These are phyloP conservation scores for Drosophila fulvimacula DNA, from an alignment of 2,888 invertebrate species.

Conservation along the genomic window DNA sequence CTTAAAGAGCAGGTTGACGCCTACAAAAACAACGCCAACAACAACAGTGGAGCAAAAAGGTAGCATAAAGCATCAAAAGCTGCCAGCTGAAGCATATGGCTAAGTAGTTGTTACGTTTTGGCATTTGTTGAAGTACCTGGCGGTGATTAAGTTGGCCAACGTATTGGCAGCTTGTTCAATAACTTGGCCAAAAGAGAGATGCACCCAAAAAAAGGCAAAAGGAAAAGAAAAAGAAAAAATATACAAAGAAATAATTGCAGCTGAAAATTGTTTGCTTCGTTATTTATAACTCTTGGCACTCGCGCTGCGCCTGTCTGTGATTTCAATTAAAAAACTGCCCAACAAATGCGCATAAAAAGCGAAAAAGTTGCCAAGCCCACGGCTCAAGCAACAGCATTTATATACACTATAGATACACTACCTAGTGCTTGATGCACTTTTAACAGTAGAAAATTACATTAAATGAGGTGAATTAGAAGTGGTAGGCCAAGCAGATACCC, in stretches of 20 bases:
- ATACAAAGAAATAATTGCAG: slow-evolving; percentile 64
- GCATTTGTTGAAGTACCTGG: slow-evolving; percentile 71
- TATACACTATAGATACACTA: slow-evolving; percentile 39
- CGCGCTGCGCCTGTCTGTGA: slow-evolving; percentile 55
- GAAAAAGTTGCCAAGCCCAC: slow-evolving; percentile 23
- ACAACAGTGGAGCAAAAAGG: slow-evolving; percentile 27
- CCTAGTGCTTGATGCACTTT: slow-evolving; percentile 40
- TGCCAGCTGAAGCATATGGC: slow-evolving; percentile 52
- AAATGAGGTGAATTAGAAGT: slow-evolving; percentile 5
- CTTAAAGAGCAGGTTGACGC: slow-evolving; percentile 85
- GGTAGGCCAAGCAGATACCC: neutral
- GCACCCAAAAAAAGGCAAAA: slow-evolving; percentile 17
- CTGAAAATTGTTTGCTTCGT: slow-evolving; percentile 41
- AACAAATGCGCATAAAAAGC: slow-evolving; percentile 55
- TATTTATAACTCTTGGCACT: slow-evolving; percentile 55
- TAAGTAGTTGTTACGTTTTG: slow-evolving; percentile 78
- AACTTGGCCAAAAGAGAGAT: slow-evolving; percentile 36
- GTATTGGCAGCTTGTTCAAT: slow-evolving; percentile 61
- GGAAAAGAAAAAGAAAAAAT: neutral
- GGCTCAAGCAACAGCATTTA: slow-evolving; percentile 10
- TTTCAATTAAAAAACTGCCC: slow-evolving; percentile 72
- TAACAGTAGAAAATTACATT: slow-evolving; percentile 50
- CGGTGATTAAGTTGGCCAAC: slow-evolving; percentile 74
- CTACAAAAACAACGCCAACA: slow-evolving; percentile 75
- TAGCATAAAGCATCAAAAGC: slow-evolving; percentile 27